Evolutionary conservation across 1,140 invertebrate species (phyloP).

Genomic region (Tetramorium simillimum): DNA sequence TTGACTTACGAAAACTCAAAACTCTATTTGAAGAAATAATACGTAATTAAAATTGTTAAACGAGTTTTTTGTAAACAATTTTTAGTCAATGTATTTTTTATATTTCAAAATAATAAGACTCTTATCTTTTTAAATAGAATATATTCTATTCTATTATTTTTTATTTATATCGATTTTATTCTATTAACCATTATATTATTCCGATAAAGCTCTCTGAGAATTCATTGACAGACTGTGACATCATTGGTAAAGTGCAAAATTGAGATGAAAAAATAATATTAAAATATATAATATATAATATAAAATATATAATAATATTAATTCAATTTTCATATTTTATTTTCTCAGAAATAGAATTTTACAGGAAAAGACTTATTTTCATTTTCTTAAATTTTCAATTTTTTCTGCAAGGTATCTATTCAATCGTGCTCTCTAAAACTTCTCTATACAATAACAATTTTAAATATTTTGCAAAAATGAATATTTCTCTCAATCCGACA

Average conservation of each 20-base stretch:
- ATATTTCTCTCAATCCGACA: background rate
- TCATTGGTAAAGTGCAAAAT: background rate
- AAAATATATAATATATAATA: too few species aligned
- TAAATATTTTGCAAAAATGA: background rate
- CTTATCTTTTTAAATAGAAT: background rate
- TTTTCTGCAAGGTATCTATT: background rate
- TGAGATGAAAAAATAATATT: background rate
- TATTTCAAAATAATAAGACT: background rate
- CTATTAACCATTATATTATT: too few species aligned
- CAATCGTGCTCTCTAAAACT: background rate
- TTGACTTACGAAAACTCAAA: too few species aligned
- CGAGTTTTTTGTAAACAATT: background rate
- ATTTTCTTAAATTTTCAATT: background rate
- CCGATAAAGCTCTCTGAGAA: background rate
- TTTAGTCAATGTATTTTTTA: background rate
- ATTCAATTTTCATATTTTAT: background rate
- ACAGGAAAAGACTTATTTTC: background rate
- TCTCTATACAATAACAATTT: background rate
- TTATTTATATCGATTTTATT: background rate
- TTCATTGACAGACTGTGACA: background rate
- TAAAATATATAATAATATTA: too few species aligned
- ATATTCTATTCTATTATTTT: background rate
- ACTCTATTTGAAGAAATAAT: background rate
- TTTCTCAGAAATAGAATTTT: background rate
- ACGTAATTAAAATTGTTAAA: background rate